These are phyloP conservation scores for Bombus confusus DNA, from an alignment of 1,140 invertebrate species.

Conservation along the genomic window DNA sequence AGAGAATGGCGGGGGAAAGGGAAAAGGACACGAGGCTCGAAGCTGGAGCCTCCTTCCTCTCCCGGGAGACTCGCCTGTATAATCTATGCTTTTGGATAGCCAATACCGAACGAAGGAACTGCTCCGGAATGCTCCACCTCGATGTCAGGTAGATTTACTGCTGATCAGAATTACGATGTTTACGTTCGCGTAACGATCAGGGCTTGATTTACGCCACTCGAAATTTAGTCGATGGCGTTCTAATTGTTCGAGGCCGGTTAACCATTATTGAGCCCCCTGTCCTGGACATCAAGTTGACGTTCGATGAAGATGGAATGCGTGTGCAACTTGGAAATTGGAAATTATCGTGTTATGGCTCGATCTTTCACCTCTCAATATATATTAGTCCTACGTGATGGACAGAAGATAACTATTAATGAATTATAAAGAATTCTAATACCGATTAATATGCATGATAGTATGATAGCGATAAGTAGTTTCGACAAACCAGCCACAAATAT, in stretches of 20 bases:
- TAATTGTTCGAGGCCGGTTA: slow-evolving; percentile 18
- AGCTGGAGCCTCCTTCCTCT: slow-evolving; percentile 53
- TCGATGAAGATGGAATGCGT: background rate
- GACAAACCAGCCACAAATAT: background rate
- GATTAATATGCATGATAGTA: no score
- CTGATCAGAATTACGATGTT: slow-evolving; percentile 51
- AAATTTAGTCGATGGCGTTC: background rate
- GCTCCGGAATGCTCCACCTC: slow-evolving; percentile 20
- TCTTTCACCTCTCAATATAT: no score
- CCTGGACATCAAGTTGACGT: background rate
- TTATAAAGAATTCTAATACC: no score
- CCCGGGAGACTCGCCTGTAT: slow-evolving; percentile 69
- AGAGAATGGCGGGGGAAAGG: background rate
- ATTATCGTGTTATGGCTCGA: no score
- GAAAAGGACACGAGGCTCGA: slow-evolving; percentile 31
- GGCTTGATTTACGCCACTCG: slow-evolving; percentile 19
- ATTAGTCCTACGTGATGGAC: accelerated
- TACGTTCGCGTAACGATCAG: slow-evolving; percentile 18
- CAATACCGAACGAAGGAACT: slow-evolving; percentile 71
- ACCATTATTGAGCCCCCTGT: background rate
- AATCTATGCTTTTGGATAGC: slow-evolving; percentile 77
- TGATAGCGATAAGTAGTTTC: no score
- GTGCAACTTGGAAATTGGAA: no score
- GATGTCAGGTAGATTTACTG: slow-evolving; percentile 43
- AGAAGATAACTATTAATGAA: no score